Evolutionary conservation across 1,140 invertebrate genomes (phyloP).

Genomic region (Eumaeus atala): DNA sequence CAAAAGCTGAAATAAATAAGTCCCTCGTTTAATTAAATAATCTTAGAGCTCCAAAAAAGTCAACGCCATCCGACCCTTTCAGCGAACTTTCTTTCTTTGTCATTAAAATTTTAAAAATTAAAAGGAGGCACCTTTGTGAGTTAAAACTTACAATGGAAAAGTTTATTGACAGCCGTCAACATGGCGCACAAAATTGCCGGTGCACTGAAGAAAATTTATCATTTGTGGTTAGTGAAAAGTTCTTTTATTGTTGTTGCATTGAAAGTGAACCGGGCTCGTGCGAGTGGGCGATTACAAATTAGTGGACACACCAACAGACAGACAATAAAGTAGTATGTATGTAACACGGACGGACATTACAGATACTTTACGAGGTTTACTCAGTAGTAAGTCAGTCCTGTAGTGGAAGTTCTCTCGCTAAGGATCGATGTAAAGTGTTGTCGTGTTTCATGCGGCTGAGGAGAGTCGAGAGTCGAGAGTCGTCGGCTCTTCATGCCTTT

Average conservation of each 20-base stretch:
- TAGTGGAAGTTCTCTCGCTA: too few relatives aligned
- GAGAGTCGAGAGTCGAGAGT: too few relatives aligned
- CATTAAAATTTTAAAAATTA: constrained; percentile 10
- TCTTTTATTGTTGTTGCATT: background rate
- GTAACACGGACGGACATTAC: too few relatives aligned
- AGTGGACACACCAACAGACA: too few relatives aligned
- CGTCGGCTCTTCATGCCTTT: too few relatives aligned
- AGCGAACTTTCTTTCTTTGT: constrained; percentile 4
- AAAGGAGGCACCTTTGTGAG: background rate
- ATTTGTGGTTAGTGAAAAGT: constrained; percentile 23
- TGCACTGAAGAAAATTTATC: constrained; percentile 38
- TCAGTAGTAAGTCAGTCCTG: too few relatives aligned
- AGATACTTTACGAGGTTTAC: too few relatives aligned
- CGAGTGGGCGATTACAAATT: too few relatives aligned
- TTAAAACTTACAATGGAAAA: background rate
- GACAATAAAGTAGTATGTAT: too few relatives aligned
- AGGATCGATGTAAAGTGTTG: too few relatives aligned
- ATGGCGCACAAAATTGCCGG: constrained; percentile 49
- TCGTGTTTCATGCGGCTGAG: too few relatives aligned
- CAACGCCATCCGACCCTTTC: constrained; percentile 6
- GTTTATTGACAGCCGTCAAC: constrained; percentile 19
- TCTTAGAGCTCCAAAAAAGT: background rate
- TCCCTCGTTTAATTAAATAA: constrained; percentile 5
- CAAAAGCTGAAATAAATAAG: background rate
- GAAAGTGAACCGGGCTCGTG: too few relatives aligned